These are phyloP conservation scores for Megalopta genalis DNA, from an alignment of 1,140 invertebrate species.

Conservation along the genomic window DNA sequence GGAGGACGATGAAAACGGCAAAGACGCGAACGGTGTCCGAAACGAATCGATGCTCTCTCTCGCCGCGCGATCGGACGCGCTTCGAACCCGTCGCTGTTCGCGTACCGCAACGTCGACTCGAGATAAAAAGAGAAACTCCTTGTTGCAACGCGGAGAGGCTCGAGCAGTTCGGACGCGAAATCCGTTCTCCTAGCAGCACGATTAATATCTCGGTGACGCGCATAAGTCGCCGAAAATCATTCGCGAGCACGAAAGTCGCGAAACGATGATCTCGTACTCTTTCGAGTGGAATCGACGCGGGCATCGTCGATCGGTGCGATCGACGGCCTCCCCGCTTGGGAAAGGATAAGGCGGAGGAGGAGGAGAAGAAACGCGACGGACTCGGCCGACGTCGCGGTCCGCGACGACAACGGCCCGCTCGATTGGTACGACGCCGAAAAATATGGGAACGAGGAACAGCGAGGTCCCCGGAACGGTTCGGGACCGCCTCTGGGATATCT, in stretches of 20 bases:
- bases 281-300: no score
- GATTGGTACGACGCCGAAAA: neutral
- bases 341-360: no score
- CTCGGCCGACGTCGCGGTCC: neutral
- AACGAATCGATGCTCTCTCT: neutral
- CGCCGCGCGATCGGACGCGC: neutral
- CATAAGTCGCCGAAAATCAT: neutral
- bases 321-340: no score
- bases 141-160: neutral
- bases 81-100: neutral
- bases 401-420: neutral
- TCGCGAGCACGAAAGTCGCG: no score
- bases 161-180: neutral
- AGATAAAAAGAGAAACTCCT: constrained; percentile 2
- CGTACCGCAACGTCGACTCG: neutral
- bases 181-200: neutral
- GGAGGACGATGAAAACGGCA: neutral
- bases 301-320: constrained; percentile 17
- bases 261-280: no score
- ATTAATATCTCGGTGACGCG: neutral
- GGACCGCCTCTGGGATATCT: constrained; percentile 22
- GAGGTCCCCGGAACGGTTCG: neutral
- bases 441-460: neutral
- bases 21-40: neutral
- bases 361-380: neutral